Evolutionary conservation across 2,888 invertebrate species (phyloP).

Genomic region (Hirudinaria manillensis): DNA sequence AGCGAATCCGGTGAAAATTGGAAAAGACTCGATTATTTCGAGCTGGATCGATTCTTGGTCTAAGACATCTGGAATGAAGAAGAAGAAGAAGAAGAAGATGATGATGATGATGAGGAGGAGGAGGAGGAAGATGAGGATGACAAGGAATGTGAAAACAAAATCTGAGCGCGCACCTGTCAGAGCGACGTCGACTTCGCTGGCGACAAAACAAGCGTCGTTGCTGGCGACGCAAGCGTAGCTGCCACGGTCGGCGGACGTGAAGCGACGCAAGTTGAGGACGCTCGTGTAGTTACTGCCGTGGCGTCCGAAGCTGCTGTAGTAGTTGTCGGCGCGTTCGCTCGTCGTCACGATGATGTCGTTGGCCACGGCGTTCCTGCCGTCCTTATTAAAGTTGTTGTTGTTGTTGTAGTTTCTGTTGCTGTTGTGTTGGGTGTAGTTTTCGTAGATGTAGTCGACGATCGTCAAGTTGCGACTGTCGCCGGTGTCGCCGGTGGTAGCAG

Average conservation of each 20-base stretch:
- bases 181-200: neutral
- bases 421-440: conserved; percentile 6
- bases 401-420: neutral
- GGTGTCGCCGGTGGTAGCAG: neutral
- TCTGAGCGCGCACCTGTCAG: neutral
- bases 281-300: conserved; percentile 2
- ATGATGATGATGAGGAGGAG: conserved; percentile 12
- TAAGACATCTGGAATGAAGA: neutral
- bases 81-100: neutral
- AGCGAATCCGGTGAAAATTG: neutral
- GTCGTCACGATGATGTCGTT: conserved; percentile 13
- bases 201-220: neutral
- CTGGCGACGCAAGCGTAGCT: neutral
- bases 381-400: neutral
- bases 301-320: neutral
- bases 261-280: neutral
- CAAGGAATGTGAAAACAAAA: neutral
- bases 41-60: neutral
- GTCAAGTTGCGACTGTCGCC: neutral
- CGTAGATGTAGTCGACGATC: conserved; percentile 9
- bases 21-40: neutral
- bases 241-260: neutral
- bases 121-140: neutral
- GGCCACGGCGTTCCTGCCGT: neutral
- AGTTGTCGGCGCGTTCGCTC: neutral